phyloP scores from a whole-genome alignment of 1,140 invertebrate genomes.

The Caenorhabditis brenneri region DNA sequence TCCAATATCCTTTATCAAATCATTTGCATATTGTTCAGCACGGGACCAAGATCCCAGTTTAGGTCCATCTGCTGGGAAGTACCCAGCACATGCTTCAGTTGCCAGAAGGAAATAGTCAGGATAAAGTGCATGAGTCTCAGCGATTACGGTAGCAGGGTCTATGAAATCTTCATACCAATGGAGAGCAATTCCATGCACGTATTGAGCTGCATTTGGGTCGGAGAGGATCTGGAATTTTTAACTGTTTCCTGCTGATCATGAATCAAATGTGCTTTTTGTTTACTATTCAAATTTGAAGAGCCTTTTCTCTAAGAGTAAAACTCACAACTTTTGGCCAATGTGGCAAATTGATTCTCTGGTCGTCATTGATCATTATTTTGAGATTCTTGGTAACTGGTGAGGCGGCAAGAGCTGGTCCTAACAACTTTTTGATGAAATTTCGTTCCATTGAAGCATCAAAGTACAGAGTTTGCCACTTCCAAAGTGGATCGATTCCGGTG shows the following conservation, averaged over 20 bases:
- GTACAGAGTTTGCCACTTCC: conserved; percentile 78
- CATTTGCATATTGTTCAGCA: conserved; percentile 77
- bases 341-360: conserved; percentile 74
- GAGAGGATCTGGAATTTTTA: conserved; percentile 73
- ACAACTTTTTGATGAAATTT: conserved; percentile 62
- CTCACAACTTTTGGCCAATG: conserved; percentile 57
- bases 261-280: too few relatives aligned
- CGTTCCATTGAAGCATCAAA: conserved; percentile 76
- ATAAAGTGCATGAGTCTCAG: conserved; percentile 74
- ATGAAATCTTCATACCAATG: conserved; percentile 81
- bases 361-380: conserved; percentile 68
- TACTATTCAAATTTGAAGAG: too few relatives aligned
- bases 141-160: conserved; percentile 73
- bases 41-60: conserved; percentile 80
- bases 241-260: too few relatives aligned
- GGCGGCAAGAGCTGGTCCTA: conserved; percentile 57
- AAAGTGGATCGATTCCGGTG: conserved; percentile 70
- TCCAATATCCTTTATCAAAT: conserved; percentile 81
- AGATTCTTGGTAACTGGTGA: conserved; percentile 49
- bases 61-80: conserved; percentile 68
- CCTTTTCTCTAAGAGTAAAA: too few relatives aligned
- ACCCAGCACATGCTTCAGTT: conserved; percentile 75
- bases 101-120: conserved; percentile 80
- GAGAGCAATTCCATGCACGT: conserved; percentile 81
- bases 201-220: conserved; percentile 75